These are phyloP conservation scores for Siniperca knerii DNA, from an alignment of 2,113 vertebrate genomes.

Conservation along the genomic window DNA sequence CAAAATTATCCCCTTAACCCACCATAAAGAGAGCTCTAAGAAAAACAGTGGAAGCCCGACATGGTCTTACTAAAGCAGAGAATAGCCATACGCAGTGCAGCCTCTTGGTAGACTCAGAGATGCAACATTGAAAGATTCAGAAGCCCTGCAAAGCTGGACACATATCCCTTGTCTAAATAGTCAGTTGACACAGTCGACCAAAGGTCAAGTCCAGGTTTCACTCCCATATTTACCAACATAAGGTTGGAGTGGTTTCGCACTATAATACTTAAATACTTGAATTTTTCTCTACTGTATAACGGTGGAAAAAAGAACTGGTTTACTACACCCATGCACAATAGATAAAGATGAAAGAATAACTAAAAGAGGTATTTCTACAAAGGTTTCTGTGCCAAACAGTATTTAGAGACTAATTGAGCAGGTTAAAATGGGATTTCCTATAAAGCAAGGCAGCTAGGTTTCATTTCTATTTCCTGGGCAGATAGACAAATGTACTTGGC, in stretches of 20 bases:
- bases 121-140: too few relatives aligned
- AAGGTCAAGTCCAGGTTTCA: background rate
- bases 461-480: background rate
- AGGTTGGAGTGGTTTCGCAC: background rate
- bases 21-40: too few relatives aligned
- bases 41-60: too few relatives aligned
- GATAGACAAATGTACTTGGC: background rate
- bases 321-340: background rate
- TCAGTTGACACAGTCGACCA: background rate
- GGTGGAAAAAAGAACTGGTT: background rate
- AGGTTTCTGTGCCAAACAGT: background rate
- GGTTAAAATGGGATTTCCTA: background rate
- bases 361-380: background rate
- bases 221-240: background rate
- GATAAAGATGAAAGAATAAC: background rate
- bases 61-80: too few relatives aligned
- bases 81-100: too few relatives aligned
- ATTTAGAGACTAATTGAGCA: background rate
- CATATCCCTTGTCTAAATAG: too few relatives aligned
- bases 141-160: too few relatives aligned
- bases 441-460: background rate
- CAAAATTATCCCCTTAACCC: too few relatives aligned
- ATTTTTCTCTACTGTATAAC: background rate
- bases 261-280: too few relatives aligned
- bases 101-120: too few relatives aligned